These are phyloP conservation scores for Cerastis rubricosa DNA, from an alignment of 2,888 invertebrate species.

Conservation along the genomic window DNA sequence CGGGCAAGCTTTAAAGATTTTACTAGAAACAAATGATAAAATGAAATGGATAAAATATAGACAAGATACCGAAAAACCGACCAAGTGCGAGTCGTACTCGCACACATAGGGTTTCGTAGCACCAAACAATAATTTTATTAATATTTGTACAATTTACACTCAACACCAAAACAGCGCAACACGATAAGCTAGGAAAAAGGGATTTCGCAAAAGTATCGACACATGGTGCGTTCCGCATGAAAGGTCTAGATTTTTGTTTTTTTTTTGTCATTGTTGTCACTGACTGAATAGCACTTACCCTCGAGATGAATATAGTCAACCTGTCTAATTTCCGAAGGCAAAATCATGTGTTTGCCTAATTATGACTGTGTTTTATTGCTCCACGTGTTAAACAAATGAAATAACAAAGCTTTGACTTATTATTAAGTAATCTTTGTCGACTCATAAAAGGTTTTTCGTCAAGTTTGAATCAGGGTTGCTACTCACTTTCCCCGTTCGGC, in stretches of 20 bases:
- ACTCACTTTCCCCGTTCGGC: neutral
- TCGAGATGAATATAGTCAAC: neutral
- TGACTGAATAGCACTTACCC: neutral
- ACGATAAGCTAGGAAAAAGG: neutral
- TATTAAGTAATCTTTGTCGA: neutral
- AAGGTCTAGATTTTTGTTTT: neutral
- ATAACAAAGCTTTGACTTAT: neutral
- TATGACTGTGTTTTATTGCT: too few species aligned
- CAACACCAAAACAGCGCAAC: too few species aligned
- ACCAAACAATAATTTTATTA: too few species aligned
- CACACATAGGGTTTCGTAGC: too few species aligned
- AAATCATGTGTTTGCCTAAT: too few species aligned
- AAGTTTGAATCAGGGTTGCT: neutral
- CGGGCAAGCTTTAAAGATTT: neutral
- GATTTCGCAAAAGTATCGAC: neutral
- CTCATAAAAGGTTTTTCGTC: neutral
- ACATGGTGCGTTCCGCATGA: neutral
- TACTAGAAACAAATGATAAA: neutral
- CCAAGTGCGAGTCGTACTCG: too few species aligned
- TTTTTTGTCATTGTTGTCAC: neutral
- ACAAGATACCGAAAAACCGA: neutral
- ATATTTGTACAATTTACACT: too few species aligned
- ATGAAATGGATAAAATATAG: neutral
- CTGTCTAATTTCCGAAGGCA: neutral
- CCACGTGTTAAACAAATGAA: too few species aligned